A percentile compares a stretch with the other conserved stretches of the same genome.
phyloP scores from a whole-genome alignment of 2,113 vertebrate species.

The Paratilapia polleni region DNA sequence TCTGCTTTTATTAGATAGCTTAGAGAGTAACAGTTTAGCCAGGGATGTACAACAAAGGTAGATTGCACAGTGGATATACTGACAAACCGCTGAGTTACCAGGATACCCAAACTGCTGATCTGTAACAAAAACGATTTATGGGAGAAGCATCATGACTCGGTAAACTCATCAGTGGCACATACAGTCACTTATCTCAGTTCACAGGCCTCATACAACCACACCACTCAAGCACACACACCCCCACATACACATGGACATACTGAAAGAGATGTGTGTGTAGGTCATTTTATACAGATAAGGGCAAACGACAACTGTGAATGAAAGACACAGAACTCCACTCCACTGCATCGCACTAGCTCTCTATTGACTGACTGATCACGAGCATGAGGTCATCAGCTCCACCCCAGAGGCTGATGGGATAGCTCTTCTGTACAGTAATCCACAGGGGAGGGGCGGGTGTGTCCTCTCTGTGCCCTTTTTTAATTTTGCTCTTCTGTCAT shows the following conservation, averaged over 20 bases:
- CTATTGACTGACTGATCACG: constrained; percentile 64
- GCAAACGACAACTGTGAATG: constrained; percentile 50
- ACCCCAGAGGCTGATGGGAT: constrained; percentile 58
- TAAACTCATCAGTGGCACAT: constrained; percentile 38
- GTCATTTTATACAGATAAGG: constrained; percentile 51
- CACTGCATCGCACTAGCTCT: constrained; percentile 38
- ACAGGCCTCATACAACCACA: constrained; percentile 40
- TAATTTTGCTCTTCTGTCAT: constrained; percentile 20
- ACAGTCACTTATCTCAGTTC: constrained; percentile 64
- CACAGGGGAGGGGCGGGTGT: constrained; percentile 5
- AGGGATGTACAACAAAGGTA: neutral
- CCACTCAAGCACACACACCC: constrained; percentile 19
- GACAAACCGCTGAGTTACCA: constrained; percentile 30
- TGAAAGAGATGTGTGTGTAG: constrained; percentile 17
- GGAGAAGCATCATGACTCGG: constrained; percentile 46
- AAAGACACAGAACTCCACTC: constrained; percentile 49
- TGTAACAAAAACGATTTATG: constrained; percentile 43
- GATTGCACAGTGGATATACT: constrained; percentile 17
- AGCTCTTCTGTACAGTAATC: constrained; percentile 50
- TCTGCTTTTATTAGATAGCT: constrained; percentile 11
- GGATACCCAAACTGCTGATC: constrained; percentile 41
- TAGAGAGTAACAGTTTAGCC: neutral
- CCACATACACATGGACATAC: neutral
- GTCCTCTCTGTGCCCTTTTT: constrained; percentile 7
- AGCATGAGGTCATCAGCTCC: constrained; percentile 61